Base-by-base conservation (phyloP, 2,113 vertebrate genomes). In the Psittacus erithacus region DNA sequence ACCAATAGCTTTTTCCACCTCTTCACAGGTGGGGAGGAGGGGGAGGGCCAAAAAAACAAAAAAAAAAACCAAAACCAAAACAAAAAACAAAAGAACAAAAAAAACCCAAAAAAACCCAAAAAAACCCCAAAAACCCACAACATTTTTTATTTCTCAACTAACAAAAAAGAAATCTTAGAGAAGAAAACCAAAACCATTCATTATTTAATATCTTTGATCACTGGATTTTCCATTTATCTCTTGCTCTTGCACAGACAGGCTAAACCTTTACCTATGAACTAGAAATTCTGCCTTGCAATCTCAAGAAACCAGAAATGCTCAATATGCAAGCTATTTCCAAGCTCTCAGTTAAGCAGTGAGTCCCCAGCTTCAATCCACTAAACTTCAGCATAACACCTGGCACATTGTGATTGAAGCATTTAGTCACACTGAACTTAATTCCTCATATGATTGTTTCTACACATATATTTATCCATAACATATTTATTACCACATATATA, bases 151-250 rank as follows among this genome's bases (percentile, higher is more conserved):
- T 89, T 83, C 18, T 69, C 23, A 75, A 78, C 55, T 23, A n/a
- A n/a, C 33, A 52, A 57, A 62, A 65, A 67, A n/a, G 0, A 20
- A 77, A 9, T 0, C 1, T 10, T 47, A 7, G 7, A 49, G 17
- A 25, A 46, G 24, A 49, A 10, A 4, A 0, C 4, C 4, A 8
- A 28, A 59, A 16, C 17, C 3, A 1, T 10, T 63, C 19, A 47
- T 22, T 31, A 79, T 49, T 77, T 20, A 65, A 0, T 25, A 47
- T 24, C 11, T 60, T 20, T 50, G 8, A 35, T 38, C 7, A 70
- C 4, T 65, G 24, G 1, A 3, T 29, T 84, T 93, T 93, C 17
- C 13, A 52, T 74, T 84, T 91, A 1, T 50, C 23, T 77, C 69
- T 92, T 10, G 4, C 14, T 65, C 38, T 50, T 55, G 7, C 24